Evolutionary conservation across 2,113 vertebrate species (phyloP).

Genomic region (Charina bottae): DNA sequence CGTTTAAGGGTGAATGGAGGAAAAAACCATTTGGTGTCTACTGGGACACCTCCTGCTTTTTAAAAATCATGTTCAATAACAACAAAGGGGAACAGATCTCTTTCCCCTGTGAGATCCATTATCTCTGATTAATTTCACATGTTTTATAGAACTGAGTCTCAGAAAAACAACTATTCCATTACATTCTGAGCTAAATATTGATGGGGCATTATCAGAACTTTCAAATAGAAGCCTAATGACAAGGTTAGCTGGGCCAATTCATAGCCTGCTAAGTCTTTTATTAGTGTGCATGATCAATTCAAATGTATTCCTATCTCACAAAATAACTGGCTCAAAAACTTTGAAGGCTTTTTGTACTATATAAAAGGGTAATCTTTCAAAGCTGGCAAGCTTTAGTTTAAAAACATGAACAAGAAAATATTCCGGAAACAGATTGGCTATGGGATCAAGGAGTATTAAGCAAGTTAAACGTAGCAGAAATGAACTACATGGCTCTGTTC

Average conservation of each 20-base stretch:
- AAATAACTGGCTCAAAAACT: slow-evolving; percentile 65
- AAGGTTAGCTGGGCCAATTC: slow-evolving; percentile 43
- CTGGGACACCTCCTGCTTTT: slow-evolving; percentile 43
- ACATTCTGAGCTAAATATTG: slow-evolving; percentile 60
- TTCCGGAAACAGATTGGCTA: slow-evolving; percentile 43
- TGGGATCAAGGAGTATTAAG: slow-evolving; percentile 61
- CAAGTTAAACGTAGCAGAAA: slow-evolving; percentile 50
- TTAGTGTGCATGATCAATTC: slow-evolving; percentile 53
- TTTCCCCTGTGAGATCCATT: slow-evolving; percentile 45
- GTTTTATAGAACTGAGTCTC: slow-evolving; percentile 26
- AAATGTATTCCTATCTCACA: slow-evolving; percentile 71
- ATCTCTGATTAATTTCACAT: slow-evolving; percentile 57
- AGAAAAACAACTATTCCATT: slow-evolving; percentile 53
- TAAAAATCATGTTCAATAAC: slow-evolving; percentile 39
- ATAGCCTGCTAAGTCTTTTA: slow-evolving; percentile 61
- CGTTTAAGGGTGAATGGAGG: slow-evolving; percentile 34
- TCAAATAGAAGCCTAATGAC: slow-evolving; percentile 61
- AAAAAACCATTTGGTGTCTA: slow-evolving; percentile 23
- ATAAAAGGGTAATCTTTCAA: slow-evolving; percentile 54
- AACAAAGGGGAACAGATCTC: slow-evolving; percentile 39
- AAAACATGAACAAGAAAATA: slow-evolving; percentile 56
- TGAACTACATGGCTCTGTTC: slow-evolving; percentile 49
- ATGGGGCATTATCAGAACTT: slow-evolving; percentile 55
- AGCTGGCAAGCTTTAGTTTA: slow-evolving; percentile 63
- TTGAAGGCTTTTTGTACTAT: slow-evolving; percentile 52